Percentiles rank a stretch among this genome's conserved stretches.
Conservation (phyloP, 2,113 vertebrate genomes). For the Sprattus sprattus region DNA sequence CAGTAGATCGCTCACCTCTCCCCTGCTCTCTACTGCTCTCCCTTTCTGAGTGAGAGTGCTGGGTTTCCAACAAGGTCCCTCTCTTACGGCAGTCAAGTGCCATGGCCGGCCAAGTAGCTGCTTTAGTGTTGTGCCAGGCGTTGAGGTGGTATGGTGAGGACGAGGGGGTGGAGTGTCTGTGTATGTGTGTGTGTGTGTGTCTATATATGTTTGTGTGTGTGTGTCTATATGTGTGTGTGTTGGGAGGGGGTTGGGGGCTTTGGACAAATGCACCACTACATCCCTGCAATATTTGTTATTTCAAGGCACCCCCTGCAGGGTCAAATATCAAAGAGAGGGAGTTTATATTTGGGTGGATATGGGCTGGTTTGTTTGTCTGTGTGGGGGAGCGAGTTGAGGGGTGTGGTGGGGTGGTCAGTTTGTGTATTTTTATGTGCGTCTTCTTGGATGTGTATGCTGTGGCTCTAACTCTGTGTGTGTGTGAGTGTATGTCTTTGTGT, state of each 20-base stretch:
- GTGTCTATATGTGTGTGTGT: slow-evolving; percentile 13
- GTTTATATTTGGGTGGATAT: slow-evolving; percentile 1
- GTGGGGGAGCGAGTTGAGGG: not conserved
- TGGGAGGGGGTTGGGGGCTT: not conserved
- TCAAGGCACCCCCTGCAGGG: not conserved
- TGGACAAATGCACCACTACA: not conserved
- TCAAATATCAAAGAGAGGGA: slow-evolving; percentile 9
- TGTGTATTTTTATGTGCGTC: not conserved
- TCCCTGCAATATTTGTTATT: not conserved
- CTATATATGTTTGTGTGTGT: not conserved
- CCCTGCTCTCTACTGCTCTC: not conserved
- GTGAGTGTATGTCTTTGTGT: not conserved
- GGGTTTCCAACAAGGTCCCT: not conserved
- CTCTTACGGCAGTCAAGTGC: not conserved
- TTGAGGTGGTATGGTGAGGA: not conserved
- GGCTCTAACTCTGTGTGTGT: not conserved
- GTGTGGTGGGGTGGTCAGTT: not conserved
- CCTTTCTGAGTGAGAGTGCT: not conserved
- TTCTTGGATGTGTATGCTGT: not conserved
- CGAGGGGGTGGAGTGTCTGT: not conserved
- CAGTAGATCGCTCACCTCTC: slow-evolving; percentile 28
- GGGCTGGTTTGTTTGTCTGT: not conserved
- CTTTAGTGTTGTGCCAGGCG: not conserved
- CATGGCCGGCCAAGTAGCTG: not conserved
- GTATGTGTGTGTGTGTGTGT: not conserved